phyloP scores from a whole-genome alignment of 2,113 vertebrate species.

The Mobula birostris region DNA sequence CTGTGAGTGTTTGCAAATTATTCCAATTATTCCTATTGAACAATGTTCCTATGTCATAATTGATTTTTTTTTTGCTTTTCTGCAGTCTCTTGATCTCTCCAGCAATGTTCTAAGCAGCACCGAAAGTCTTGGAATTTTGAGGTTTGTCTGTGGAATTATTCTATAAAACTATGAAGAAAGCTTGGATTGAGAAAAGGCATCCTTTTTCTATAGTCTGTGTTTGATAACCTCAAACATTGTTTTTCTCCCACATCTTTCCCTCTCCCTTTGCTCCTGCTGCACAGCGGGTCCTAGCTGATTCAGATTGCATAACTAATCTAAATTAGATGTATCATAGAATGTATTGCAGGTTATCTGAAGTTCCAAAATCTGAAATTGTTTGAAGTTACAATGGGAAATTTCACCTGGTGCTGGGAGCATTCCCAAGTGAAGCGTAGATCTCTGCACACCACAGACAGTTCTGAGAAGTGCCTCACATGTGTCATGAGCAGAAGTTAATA shows the following conservation, averaged over 20 bases:
- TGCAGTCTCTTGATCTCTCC: background rate
- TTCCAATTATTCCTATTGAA: too few species aligned
- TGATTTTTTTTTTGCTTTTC: background rate
- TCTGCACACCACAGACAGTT: too few species aligned
- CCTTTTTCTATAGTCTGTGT: background rate
- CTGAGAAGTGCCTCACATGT: too few species aligned
- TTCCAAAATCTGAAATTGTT: too few species aligned
- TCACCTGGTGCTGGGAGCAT: too few species aligned
- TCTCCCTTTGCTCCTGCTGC: background rate
- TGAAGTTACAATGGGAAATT: too few species aligned
- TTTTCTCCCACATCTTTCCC: background rate
- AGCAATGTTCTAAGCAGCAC: background rate
- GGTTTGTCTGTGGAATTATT: slow-evolving; percentile 16
- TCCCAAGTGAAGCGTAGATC: too few species aligned
- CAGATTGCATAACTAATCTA: background rate
- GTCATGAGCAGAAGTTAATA: too few species aligned
- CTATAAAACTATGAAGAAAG: background rate
- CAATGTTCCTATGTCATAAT: background rate
- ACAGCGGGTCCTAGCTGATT: background rate
- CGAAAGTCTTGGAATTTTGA: background rate
- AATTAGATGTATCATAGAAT: background rate
- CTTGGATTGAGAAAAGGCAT: background rate
- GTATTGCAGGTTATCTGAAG: background rate
- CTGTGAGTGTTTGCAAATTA: background rate
- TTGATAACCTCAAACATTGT: background rate